These are phyloP conservation scores for Drosophila histrio DNA, from an alignment of 2,888 invertebrate genomes.

Conservation along the genomic window DNA sequence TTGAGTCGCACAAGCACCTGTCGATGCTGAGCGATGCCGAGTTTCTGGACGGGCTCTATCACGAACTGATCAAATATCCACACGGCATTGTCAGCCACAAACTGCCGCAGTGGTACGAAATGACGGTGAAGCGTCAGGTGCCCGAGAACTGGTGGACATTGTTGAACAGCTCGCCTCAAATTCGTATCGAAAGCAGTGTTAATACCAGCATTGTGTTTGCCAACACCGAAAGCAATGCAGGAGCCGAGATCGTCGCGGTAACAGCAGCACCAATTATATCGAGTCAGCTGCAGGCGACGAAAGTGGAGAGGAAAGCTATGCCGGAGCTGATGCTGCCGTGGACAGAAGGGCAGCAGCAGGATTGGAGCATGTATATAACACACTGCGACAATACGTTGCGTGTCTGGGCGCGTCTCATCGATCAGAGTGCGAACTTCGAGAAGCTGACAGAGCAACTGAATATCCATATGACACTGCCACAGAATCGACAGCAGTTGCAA, in stretches of 20 bases:
- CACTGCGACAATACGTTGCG: constrained; percentile 87
- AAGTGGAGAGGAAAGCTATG: constrained; percentile 19
- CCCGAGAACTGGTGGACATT: constrained; percentile 88
- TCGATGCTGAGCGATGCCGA: constrained; percentile 76
- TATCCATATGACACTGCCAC: constrained; percentile 77
- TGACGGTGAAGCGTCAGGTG: constrained; percentile 87
- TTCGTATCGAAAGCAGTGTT: constrained; percentile 80
- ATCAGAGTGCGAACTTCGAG: constrained; percentile 87
- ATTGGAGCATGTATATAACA: constrained; percentile 87
- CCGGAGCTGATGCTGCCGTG: constrained; percentile 61
- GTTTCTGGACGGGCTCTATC: constrained; percentile 75
- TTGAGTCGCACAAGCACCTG: constrained; percentile 62
- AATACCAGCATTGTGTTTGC: constrained; percentile 78
- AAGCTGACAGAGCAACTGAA: constrained; percentile 85
- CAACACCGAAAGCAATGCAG: constrained; percentile 37
- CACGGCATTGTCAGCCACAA: constrained; percentile 87
- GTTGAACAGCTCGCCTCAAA: constrained; percentile 85
- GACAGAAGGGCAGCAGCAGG: constrained; percentile 77
- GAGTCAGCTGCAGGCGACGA: neutral
- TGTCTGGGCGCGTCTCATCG: constrained; percentile 88
- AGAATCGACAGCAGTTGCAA: constrained; percentile 67
- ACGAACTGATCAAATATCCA: constrained; percentile 82
- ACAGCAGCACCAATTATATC: neutral
- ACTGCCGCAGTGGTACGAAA: constrained; percentile 86
- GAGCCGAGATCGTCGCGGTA: neutral